A percentile compares a stretch with the other conserved stretches of the same genome.
phyloP scores from a whole-genome alignment of 1,140 invertebrate species.

The Aphaenogaster rudis region DNA sequence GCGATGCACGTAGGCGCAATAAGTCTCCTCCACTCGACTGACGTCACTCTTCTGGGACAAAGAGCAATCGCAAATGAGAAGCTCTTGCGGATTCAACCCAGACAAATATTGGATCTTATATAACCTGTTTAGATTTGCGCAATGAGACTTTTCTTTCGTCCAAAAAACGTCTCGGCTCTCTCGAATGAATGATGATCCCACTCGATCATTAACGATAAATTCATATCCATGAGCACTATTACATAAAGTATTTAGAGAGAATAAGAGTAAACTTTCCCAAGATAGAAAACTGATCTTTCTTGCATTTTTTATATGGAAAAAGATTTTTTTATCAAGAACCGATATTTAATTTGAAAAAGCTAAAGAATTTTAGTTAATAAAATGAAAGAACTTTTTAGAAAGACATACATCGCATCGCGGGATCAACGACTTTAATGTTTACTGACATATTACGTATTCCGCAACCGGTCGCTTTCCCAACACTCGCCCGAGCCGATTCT shows the following conservation, averaged over 20 bases:
- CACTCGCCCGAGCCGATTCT: slow-evolving; percentile 48
- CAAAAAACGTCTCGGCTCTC: not conserved
- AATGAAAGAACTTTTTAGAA: slow-evolving; percentile 8
- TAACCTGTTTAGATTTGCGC: slow-evolving; percentile 35
- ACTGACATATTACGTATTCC: slow-evolving; percentile 42
- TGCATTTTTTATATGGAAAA: not conserved
- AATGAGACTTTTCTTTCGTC: slow-evolving; percentile 20
- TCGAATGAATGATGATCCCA: slow-evolving; percentile 15
- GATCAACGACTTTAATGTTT: slow-evolving; percentile 37
- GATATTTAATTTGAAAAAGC: not conserved
- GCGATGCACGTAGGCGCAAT: slow-evolving; percentile 73
- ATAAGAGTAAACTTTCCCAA: not conserved
- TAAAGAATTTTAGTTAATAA: slow-evolving; percentile 5
- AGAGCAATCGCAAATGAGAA: slow-evolving; percentile 39
- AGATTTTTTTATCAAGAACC: not conserved
- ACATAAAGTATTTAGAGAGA: not conserved
- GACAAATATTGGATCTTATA: slow-evolving; percentile 67
- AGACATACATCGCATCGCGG: not conserved
- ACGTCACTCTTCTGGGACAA: slow-evolving; percentile 63
- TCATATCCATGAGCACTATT: not conserved
- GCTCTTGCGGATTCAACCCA: slow-evolving; percentile 31
- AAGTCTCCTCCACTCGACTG: slow-evolving; percentile 70
- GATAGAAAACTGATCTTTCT: not conserved
- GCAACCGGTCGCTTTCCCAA: slow-evolving; percentile 54
- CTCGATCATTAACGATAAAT: slow-evolving; percentile 17